These are phyloP conservation scores for Bergia sp. DNA, from an alignment of 92 coral and sea anemone species.

Conservation along the genomic window DNA sequence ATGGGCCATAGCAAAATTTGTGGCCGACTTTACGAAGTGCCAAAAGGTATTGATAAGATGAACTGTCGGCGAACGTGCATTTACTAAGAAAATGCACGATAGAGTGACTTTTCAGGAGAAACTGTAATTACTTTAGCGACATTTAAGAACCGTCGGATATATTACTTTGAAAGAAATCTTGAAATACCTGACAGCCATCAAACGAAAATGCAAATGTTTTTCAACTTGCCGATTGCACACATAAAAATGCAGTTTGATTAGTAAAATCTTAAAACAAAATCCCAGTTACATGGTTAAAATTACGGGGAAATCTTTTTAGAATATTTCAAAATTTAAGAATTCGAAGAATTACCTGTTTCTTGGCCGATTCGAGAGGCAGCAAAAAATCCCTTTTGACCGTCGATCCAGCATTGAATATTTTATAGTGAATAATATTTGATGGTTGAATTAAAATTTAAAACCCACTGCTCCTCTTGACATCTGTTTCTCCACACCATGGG, in stretches of 20 bases:
- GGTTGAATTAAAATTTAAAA: slow-evolving; percentile 39
- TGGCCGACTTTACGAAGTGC: slow-evolving; percentile 2
- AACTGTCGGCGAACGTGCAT: neutral
- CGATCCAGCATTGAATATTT: slow-evolving; percentile 36
- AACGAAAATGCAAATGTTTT: slow-evolving; percentile 19
- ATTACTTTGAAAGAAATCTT: neutral
- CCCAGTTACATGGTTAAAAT: neutral
- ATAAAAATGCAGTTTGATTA: slow-evolving; percentile 8
- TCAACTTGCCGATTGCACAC: neutral
- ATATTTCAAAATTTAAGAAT: neutral
- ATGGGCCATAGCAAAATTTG: neutral
- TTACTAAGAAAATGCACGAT: neutral
- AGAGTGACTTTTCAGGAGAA: neutral
- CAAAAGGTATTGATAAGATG: neutral
- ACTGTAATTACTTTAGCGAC: neutral
- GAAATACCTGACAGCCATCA: neutral
- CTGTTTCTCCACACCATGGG: slow-evolving; percentile 37
- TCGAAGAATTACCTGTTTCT: slow-evolving; percentile 7
- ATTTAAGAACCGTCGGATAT: neutral
- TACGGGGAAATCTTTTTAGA: neutral
- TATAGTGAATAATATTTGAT: slow-evolving; percentile 19
- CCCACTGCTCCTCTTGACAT: slow-evolving; percentile 19
- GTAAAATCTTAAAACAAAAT: neutral
- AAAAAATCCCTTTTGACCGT: neutral
- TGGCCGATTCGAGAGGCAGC: neutral